Evolutionary conservation across 2,888 invertebrate species (phyloP), one percentile per base, ranked within the genome.

Genomic region (Sarcophaga variegata): DNA sequence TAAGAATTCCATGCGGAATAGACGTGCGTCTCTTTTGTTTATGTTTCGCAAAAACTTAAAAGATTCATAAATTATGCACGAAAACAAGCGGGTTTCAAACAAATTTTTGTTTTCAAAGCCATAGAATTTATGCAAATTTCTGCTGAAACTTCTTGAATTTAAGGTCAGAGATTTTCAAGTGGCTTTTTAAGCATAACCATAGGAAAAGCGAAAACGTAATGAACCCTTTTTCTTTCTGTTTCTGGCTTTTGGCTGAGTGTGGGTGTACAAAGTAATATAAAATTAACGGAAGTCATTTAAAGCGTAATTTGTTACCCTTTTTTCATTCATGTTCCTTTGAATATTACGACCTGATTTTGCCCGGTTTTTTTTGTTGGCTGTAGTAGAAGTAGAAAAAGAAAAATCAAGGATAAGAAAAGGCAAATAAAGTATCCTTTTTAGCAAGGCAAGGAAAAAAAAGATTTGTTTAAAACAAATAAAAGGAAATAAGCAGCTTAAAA

Each of bases 221-320:
- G 54, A 77, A 27, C 0, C 59, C 22, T 78, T 71, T 78, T 60
- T n/a, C 10, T 49, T 59, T 72, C 17, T 12, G 4, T 20, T 72
- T 14, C 54, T 8, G 8, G 2, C 37, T 10, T 37, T 37, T 37
- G 37, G 8, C 37, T 8, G 8, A 37, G 0, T 37, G 37, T 77
- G 49, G 45, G 72, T n/a, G 3, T 17, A 59, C 37, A 62, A 83
- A 84, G 60, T 72, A 76, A 71, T 49, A 80, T 37, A 62, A 80
- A 80, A 84, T 66, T 64, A 76, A 71, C 64, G 84, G 76, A 85
- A 81, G 80, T 76, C 66, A 72, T 77, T 77, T 71, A 66, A 45
- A 54, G 20, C 66, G 45, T 60, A 71, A 60, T 75, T 79, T 80
- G 12, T 80, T 37, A 37, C 37, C 37, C 37, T 37, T 37, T 37